A percentile compares a stretch with the other conserved stretches of the same genome.
These are phyloP conservation scores for Tubulanus polymorphus DNA, from an alignment of 2,888 invertebrate genomes.

Conservation along the genomic window DNA sequence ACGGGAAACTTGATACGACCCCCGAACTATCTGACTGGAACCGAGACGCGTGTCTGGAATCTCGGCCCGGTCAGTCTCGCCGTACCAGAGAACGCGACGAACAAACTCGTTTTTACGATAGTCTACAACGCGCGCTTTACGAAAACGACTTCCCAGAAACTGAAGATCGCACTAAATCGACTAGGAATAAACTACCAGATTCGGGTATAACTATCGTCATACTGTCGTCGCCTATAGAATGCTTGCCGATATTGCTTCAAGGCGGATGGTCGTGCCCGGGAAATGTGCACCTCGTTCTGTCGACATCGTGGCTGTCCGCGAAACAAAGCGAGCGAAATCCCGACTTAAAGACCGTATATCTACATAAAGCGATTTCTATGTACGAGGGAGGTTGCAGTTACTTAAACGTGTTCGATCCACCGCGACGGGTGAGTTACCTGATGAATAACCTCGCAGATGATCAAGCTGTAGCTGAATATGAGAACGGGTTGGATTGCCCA, in stretches of 20 bases:
- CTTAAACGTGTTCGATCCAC: slow-evolving; percentile 26
- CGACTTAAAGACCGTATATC: slow-evolving; percentile 16
- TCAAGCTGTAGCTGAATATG: too few relatives aligned
- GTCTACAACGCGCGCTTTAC: slow-evolving; percentile 7
- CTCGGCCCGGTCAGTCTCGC: too few relatives aligned
- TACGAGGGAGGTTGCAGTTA: slow-evolving; percentile 24
- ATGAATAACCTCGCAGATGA: slow-evolving; percentile 26
- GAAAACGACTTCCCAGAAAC: slow-evolving; percentile 7
- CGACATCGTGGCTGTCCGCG: slow-evolving; percentile 24
- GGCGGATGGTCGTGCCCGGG: slow-evolving; percentile 27
- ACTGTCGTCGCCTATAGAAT: slow-evolving; percentile 28
- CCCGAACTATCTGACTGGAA: too few relatives aligned
- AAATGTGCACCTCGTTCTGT: slow-evolving; percentile 24
- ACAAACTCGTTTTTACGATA: too few relatives aligned
- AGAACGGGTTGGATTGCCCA: too few relatives aligned
- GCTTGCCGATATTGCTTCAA: slow-evolving; percentile 24
- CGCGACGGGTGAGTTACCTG: slow-evolving; percentile 27
- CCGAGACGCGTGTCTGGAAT: too few relatives aligned
- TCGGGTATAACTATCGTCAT: slow-evolving; percentile 9
- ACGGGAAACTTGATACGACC: too few relatives aligned
- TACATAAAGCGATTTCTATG: slow-evolving; percentile 33
- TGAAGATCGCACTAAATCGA: background rate
- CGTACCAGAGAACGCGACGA: too few relatives aligned
- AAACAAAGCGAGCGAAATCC: slow-evolving; percentile 7
- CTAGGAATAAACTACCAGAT: background rate